Conservation (phyloP, 2,888 invertebrate species). For the Ditylenchus weischeri region DNA sequence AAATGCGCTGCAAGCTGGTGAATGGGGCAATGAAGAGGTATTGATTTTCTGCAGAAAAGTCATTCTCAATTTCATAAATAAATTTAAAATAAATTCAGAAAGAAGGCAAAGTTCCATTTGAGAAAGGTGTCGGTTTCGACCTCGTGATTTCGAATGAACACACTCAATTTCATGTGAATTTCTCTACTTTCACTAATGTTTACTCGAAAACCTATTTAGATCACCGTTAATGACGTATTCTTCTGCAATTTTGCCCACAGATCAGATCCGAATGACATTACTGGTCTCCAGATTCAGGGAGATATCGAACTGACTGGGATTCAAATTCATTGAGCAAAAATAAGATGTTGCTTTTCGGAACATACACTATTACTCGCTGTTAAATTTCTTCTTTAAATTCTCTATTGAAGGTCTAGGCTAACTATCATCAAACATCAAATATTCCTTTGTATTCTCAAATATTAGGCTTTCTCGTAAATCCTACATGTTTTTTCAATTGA, state of each 20-base stretch:
- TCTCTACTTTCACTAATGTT: background rate
- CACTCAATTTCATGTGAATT: conserved; percentile 49
- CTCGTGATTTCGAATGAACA: conserved; percentile 52
- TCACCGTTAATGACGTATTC: conserved; percentile 57
- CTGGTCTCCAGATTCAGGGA: conserved; percentile 52
- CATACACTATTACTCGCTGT: too few relatives aligned
- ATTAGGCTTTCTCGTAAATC: too few relatives aligned
- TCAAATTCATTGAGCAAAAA: conserved; percentile 41
- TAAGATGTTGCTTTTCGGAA: background rate
- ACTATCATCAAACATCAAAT: too few relatives aligned
- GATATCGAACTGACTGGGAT: conserved; percentile 54
- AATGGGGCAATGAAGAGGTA: conserved; percentile 56
- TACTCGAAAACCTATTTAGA: conserved; percentile 36
- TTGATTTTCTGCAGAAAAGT: too few relatives aligned
- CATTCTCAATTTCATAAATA: too few relatives aligned
- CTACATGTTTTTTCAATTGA: too few relatives aligned
- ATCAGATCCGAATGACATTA: conserved; percentile 54
- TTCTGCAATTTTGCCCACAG: conserved; percentile 58
- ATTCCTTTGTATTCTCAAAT: too few relatives aligned
- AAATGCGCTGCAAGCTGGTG: conserved; percentile 48
- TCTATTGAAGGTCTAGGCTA: too few relatives aligned
- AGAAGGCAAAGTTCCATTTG: conserved; percentile 56
- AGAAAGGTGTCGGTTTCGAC: conserved; percentile 57
- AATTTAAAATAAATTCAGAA: too few relatives aligned
- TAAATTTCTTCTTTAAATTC: too few relatives aligned